Base-by-base conservation (phyloP, 37 sponge, comb jelly and placozoan genomes). In the Oopsacas minuta region DNA sequence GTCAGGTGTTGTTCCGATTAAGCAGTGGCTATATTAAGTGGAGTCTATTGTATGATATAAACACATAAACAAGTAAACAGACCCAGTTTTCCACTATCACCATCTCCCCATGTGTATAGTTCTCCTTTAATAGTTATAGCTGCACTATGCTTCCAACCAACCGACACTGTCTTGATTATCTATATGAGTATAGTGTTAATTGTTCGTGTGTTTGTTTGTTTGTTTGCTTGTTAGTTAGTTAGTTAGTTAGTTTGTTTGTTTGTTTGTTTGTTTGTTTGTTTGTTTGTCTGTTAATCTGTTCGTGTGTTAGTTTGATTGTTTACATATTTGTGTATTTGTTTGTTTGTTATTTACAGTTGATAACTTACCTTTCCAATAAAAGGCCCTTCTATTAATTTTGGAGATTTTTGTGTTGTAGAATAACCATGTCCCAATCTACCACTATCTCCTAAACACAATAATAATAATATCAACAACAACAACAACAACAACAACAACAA, bases 31-130 rank as follows among this genome's bases (percentile, higher is more conserved):
- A 46, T 22, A 12, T 46, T 12, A 46, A 46, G 51, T 22, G 12
- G 51, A 46, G 17, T 46, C 51, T 46, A 46, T n/a, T n/a, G n/a
- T n/a, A n/a, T n/a, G n/a, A n/a, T n/a, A n/a, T n/a, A n/a, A n/a
- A n/a, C n/a, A n/a, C n/a, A n/a, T n/a, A n/a, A n/a, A n/a, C n/a
- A n/a, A n/a, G n/a, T n/a, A n/a, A n/a, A 28, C 88, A 88, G 36
- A 92, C 95, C 96, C n/a, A 96, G 85, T 84, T 92, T 89, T 10
- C 96, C 96, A 36, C 89, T 39, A 36, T 93, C 93, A 0, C 96
- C 96, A 35, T 91, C 92, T 38, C 96, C 96, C 96, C 96, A 96
- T 35, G 96, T 96, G 85, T 90, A 96, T 34, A 96, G 89, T 36
- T 90, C 92, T 53, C 91, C 90, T 36, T 86, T 90, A 35, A 83